Evolutionary conservation across 2,113 vertebrate genomes (phyloP), one percentile per base, ranked within the genome.

Genomic region (Lagopus muta): DNA sequence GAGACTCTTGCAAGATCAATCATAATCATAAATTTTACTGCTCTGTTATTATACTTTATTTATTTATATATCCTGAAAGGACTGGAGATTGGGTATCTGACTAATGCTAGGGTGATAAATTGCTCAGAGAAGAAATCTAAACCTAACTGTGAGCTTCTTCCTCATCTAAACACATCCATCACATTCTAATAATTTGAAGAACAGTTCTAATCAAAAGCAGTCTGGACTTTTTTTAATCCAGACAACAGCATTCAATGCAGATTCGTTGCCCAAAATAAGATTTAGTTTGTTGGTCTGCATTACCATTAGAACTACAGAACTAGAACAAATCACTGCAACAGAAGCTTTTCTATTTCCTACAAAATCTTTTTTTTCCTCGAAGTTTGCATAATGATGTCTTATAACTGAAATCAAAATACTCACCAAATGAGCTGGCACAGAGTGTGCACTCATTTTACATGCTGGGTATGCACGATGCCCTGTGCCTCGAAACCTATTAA

Each of bases 31-130:
- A 95, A 94, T 91, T 64, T 77, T 66, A 74, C 40, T 84, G 67
- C 50, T 88, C 19, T n/a, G 1, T 1, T 50, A 64, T 86, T 82
- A 45, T 32, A n/a, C 22, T 55, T 3, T 30, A 86, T 95, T 92
- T 91, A 92, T 91, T 91, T 91, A 40, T 89, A 77, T 73, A 69
- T 60, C 65, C 47, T 67, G 71, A 73, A 82, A 84, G 54, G n/a
- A 67, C 74, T 82, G 67, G 50, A 92, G 80, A 97, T 96, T 95
- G 80, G 82, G 52, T 85, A 85, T 89, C 60, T 95, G 92, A 96
- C 70, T 92, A 93, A 97, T 76, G 43, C 52, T 36, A 17, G 20
- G 71, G 76, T 71, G 90, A 87, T 28, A 86, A 92, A 95, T 95
- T 92, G 42, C 52, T 74, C 89, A 80, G 52, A 85, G 43, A 62